Percentiles rank a stretch among this genome's conserved stretches.
Conservation (phyloP, 2,113 vertebrate species). For the Mormyrus lacerda region DNA sequence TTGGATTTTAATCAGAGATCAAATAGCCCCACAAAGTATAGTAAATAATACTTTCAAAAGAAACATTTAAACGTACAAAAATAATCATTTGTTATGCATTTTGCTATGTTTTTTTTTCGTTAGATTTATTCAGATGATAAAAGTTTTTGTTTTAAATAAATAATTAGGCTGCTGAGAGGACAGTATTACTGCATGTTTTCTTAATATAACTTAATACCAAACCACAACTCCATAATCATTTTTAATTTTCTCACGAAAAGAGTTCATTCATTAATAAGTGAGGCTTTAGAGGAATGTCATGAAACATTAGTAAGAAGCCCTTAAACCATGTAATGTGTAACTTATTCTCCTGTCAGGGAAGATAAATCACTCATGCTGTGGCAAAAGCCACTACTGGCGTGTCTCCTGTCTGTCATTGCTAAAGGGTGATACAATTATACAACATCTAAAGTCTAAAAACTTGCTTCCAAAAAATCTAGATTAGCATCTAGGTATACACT, state of each 20-base stretch:
- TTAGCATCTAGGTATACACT: not conserved
- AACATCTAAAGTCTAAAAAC: not conserved
- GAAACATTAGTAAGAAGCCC: not conserved
- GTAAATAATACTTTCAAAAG: not conserved
- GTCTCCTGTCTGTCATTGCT: not conserved
- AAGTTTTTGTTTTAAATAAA: not conserved
- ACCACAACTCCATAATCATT: not conserved
- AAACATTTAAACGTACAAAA: not conserved
- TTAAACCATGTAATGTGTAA: not conserved
- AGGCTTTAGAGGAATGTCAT: not conserved
- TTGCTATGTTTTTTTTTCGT: not conserved
- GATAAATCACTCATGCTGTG: not conserved
- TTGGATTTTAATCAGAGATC: not conserved
- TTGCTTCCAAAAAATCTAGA: not conserved
- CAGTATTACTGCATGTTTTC: not conserved
- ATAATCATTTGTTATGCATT: not conserved
- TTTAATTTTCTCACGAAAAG: not conserved
- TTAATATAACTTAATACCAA: not conserved
- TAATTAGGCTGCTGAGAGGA: not conserved
- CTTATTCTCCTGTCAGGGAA: not conserved
- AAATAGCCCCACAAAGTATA: not conserved
- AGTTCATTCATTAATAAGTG: not conserved
- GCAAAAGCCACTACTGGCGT: not conserved
- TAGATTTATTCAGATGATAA: not conserved
- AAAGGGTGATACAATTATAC: not conserved